These are phyloP conservation scores for Achatina immaculata DNA, from an alignment of 1,140 invertebrate genomes.

Conservation along the genomic window DNA sequence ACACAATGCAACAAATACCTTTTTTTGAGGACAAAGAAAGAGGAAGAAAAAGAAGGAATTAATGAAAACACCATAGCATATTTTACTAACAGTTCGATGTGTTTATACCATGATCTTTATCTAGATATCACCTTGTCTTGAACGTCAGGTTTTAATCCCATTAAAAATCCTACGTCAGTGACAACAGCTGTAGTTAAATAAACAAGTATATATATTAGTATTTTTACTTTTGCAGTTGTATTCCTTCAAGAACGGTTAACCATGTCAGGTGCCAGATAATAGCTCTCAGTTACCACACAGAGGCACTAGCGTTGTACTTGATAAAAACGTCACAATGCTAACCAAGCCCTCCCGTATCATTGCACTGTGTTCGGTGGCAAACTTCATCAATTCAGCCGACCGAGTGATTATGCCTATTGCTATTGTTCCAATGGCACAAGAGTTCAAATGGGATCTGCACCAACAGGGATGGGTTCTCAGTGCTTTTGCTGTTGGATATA, in stretches of 20 bases:
- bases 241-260: not conserved
- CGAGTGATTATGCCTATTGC: constrained; percentile 86
- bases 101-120: too few relatives aligned
- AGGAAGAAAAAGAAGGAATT: too few relatives aligned
- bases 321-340: constrained; percentile 48
- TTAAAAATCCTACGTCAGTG: not conserved
- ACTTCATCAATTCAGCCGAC: constrained; percentile 86
- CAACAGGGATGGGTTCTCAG: constrained; percentile 85
- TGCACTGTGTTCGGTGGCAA: constrained; percentile 81
- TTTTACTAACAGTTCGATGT: too few relatives aligned
- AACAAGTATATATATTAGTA: not conserved
- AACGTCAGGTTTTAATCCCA: not conserved
- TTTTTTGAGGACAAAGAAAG: too few relatives aligned
- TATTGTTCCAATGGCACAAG: constrained; percentile 82
- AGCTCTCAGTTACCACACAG: not conserved
- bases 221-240: not conserved
- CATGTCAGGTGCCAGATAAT: not conserved
- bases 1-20: too few relatives aligned
- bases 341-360: constrained; percentile 75
- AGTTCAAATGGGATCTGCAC: constrained; percentile 82
- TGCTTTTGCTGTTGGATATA: constrained; percentile 84
- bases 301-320: constrained; percentile 2
- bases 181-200: not conserved
- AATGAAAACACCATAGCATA: too few relatives aligned
- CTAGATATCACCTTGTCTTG: too few relatives aligned